Evolutionary conservation across 2,888 invertebrate species (phyloP), one percentile per base, ranked within the genome.

Genomic region (Masnerella sp.): DNA sequence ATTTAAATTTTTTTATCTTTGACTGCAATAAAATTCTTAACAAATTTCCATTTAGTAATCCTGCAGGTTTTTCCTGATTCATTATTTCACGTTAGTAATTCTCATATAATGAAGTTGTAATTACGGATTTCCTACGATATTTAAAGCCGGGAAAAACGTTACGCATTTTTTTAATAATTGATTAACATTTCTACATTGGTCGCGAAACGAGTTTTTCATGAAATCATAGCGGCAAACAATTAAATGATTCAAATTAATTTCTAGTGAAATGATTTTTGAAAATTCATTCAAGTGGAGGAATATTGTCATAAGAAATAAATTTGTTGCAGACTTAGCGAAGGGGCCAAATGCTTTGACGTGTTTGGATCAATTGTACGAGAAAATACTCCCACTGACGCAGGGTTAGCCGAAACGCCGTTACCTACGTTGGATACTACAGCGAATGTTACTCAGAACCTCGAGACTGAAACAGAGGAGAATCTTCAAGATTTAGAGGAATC

Each of bases 401-500:
- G 28, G 2, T 18, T 62, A 8, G 20, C 11, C n/a, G 70, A 62
- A 56, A 62, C 56, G 32, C 62, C 70, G 4, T 51, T 45, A 38
- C 52, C 68, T 52, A 45, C 43, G 11, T 45, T 68, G 15, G 59
- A 68, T 49, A 58, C 5, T 22, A 15, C 14, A 25, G 61, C 20
- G 17, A 20, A 17, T 2, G 20, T n/a, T 8, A 9, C 45, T 15
- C 28, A 34, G 9, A 45, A 51, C 42, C 14, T 64, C 17, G 70
- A 71, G 43, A 58, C 64, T 43, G 70, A 62, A 43, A 71, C 56
- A 2, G 64, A 58, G 36, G 70, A 71, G 12, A 71, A 62, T 32
- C 56, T 69, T 9, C 47, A 62, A 17, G 69, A 69, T 34, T 56
- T 69, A n/a, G 81, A 80, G 11, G 84, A 84, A 72, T 87, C 84